These are phyloP conservation scores for Actias luna DNA, from an alignment of 2,888 invertebrate species.

Conservation along the genomic window DNA sequence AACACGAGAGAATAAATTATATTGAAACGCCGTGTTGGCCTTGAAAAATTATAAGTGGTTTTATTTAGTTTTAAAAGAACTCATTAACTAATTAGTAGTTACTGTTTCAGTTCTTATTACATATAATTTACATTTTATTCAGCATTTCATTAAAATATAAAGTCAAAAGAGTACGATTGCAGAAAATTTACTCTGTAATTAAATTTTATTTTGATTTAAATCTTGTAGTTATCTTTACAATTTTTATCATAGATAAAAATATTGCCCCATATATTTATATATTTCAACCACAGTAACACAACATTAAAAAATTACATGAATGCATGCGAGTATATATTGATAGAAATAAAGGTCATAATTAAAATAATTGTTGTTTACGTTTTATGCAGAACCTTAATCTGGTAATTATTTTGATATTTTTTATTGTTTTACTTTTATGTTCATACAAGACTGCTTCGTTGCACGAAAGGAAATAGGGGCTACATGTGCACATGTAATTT, in stretches of 20 bases:
- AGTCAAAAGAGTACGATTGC: too few relatives aligned
- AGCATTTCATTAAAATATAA: too few relatives aligned
- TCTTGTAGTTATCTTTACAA: too few relatives aligned
- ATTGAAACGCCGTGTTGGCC: neutral
- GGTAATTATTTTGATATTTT: slow-evolving; percentile 1
- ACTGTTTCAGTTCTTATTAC: neutral
- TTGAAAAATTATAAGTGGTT: neutral
- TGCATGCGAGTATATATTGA: too few relatives aligned
- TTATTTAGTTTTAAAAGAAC: neutral
- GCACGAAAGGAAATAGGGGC: slow-evolving; percentile 66
- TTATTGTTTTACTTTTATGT: slow-evolving; percentile 38
- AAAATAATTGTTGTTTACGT: neutral
- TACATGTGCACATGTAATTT: slow-evolving; percentile 46
- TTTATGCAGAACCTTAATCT: slow-evolving; percentile 12
- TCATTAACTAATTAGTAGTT: neutral
- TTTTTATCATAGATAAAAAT: too few relatives aligned
- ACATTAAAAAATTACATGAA: too few relatives aligned
- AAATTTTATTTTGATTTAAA: too few relatives aligned
- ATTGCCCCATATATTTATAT: too few relatives aligned
- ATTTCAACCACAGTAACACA: neutral
- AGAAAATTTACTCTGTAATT: too few relatives aligned
- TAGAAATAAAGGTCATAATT: too few relatives aligned
- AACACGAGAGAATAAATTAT: neutral
- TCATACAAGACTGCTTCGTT: slow-evolving; percentile 53
- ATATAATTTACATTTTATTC: neutral